Percentiles rank a stretch among this genome's conserved stretches.
Conservation (phyloP, 2,113 vertebrate species). For the Coptodon rendalli region DNA sequence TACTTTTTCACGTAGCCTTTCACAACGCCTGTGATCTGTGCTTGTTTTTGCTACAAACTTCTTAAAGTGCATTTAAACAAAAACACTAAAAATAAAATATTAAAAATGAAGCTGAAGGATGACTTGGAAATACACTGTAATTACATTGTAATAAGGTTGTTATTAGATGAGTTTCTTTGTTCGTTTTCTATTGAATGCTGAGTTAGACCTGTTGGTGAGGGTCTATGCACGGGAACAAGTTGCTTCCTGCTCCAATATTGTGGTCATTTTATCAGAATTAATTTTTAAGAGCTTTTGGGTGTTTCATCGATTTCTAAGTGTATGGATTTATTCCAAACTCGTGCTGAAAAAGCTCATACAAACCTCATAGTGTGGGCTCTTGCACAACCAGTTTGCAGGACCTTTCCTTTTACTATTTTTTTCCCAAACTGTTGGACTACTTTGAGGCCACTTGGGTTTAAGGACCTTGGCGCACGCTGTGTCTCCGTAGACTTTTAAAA, state of each 20-base stretch:
- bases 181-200: background rate
- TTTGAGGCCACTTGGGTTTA: background rate
- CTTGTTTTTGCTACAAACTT: background rate
- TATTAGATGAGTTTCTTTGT: background rate
- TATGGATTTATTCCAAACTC: background rate
- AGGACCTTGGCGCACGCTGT: background rate
- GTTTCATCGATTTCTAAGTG: background rate
- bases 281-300: background rate
- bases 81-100: background rate
- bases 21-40: background rate
- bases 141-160: slow-evolving; percentile 5
- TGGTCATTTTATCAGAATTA: background rate
- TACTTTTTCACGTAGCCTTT: background rate
- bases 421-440: background rate
- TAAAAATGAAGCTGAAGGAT: background rate
- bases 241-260: background rate
- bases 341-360: background rate
- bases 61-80: background rate
- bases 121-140: background rate
- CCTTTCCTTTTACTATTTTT: background rate
- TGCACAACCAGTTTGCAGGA: background rate
- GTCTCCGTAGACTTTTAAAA: slow-evolving; percentile 10
- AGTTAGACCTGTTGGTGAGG: background rate
- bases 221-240: background rate
- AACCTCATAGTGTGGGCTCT: background rate